phyloP scores from a whole-genome alignment of 2,113 vertebrate species.

The Sceloporus undulatus region DNA sequence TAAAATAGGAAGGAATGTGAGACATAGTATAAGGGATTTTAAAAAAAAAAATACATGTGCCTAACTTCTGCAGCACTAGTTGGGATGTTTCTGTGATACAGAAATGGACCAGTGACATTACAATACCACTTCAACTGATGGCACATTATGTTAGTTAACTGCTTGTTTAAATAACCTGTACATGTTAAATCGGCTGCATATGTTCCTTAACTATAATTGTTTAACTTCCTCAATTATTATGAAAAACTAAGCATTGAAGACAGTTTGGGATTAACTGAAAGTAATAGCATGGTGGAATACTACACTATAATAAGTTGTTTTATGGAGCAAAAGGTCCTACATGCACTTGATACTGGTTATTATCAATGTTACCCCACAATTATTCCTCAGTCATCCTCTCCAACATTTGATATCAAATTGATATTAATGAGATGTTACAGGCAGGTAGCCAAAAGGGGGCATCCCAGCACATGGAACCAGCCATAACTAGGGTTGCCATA shows the following conservation, averaged over 20 bases:
- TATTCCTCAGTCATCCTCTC: too few relatives aligned
- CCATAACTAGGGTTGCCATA: too few relatives aligned
- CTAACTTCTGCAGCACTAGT: too few relatives aligned
- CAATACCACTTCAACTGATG: neutral
- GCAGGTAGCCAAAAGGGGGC: too few relatives aligned
- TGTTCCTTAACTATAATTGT: neutral
- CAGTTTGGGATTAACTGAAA: neutral
- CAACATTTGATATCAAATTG: too few relatives aligned
- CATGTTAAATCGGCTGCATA: neutral
- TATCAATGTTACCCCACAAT: too few relatives aligned
- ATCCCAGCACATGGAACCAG: too few relatives aligned
- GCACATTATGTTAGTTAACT: neutral
- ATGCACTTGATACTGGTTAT: too few relatives aligned
- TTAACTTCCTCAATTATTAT: neutral
- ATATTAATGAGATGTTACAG: too few relatives aligned
- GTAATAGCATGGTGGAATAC: neutral
- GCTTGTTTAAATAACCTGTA: neutral
- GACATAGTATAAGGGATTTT: neutral
- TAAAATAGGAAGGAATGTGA: neutral
- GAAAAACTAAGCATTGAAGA: neutral
- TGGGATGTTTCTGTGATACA: too few relatives aligned
- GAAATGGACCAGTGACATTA: too few relatives aligned
- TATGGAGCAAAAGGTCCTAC: neutral
- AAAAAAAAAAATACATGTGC: too few relatives aligned
- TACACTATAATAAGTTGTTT: neutral